Evolutionary conservation across 30 jellyfish, hydroid and myxozoan genomes (phyloP).

Genomic region (Nemopilema nomurai): DNA sequence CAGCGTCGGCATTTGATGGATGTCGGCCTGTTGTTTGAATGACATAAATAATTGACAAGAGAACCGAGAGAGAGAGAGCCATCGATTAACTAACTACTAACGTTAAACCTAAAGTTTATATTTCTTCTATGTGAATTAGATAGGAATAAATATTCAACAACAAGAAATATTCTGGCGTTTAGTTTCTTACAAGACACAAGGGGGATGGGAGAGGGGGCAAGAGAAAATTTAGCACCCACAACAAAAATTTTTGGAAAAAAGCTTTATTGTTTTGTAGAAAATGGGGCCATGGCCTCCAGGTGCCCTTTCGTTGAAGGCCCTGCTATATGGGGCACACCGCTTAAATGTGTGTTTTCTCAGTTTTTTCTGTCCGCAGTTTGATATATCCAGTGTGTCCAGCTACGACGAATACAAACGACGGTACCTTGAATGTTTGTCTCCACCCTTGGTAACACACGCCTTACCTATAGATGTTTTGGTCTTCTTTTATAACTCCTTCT

Average conservation of each 20-base stretch:
- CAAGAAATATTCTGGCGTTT: neutral
- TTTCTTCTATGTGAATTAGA: neutral
- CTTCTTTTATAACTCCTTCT: too few species aligned
- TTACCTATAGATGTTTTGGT: too few species aligned
- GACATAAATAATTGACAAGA: neutral
- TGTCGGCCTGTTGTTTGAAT: neutral
- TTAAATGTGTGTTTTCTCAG: neutral
- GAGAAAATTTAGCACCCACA: neutral
- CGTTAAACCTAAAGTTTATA: neutral
- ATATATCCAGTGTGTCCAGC: neutral
- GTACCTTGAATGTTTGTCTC: neutral
- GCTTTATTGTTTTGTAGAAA: neutral
- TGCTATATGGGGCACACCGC: neutral
- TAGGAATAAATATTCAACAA: neutral
- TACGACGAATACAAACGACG: neutral
- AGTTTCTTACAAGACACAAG: neutral
- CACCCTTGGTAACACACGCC: too few species aligned
- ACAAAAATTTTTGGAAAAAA: neutral
- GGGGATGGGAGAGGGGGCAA: neutral
- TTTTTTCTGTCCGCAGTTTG: neutral
- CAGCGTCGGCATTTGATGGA: neutral
- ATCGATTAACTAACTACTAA: neutral
- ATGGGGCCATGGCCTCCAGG: neutral
- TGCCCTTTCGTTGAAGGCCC: neutral
- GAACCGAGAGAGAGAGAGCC: neutral